A percentile compares a stretch with the other conserved stretches of the same genome.
phyloP scores from a whole-genome alignment of 2,888 invertebrate species.

The Xylota sylvarum region DNA sequence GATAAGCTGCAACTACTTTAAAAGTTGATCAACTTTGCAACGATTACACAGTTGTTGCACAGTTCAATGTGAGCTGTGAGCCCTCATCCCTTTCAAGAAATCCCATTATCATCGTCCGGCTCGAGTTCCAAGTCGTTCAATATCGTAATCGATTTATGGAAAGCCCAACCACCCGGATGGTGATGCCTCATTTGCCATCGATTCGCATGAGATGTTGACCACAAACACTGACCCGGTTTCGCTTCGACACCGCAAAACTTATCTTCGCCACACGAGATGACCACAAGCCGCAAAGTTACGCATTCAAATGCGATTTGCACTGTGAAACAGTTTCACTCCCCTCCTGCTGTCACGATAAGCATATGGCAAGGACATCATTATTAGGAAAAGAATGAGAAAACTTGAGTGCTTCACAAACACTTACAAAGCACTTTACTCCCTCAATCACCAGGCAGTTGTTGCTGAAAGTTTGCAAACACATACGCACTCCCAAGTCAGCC shows the following conservation, averaged over 20 bases:
- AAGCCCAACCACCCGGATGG: conserved; percentile 17
- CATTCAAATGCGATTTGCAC: conserved; percentile 73
- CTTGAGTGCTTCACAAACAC: conserved; percentile 75
- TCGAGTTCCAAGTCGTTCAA: conserved; percentile 29
- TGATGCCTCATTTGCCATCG: conserved; percentile 66
- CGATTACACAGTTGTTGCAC: conserved; percentile 72
- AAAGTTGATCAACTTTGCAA: conserved; percentile 75
- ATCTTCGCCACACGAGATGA: conserved; percentile 73
- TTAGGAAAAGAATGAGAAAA: conserved; percentile 76
- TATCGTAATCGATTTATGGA: conserved; percentile 66
- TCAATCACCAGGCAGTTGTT: conserved; percentile 50
- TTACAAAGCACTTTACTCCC: conserved; percentile 54
- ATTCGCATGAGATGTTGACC: conserved; percentile 67
- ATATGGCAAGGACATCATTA: conserved; percentile 72
- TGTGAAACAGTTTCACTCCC: background rate
- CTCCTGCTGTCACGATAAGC: conserved; percentile 37
- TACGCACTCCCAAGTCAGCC: conserved; percentile 24
- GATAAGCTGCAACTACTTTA: conserved; percentile 63
- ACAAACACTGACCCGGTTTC: conserved; percentile 74
- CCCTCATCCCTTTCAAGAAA: conserved; percentile 55
- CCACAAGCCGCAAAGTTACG: conserved; percentile 71
- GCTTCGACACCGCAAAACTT: conserved; percentile 69
- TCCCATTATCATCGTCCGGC: conserved; percentile 42
- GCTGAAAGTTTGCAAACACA: conserved; percentile 51
- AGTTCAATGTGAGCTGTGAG: conserved; percentile 32